Conservation (phyloP, 64 coral and sea anemone genomes). For the Montipora cactus region DNA sequence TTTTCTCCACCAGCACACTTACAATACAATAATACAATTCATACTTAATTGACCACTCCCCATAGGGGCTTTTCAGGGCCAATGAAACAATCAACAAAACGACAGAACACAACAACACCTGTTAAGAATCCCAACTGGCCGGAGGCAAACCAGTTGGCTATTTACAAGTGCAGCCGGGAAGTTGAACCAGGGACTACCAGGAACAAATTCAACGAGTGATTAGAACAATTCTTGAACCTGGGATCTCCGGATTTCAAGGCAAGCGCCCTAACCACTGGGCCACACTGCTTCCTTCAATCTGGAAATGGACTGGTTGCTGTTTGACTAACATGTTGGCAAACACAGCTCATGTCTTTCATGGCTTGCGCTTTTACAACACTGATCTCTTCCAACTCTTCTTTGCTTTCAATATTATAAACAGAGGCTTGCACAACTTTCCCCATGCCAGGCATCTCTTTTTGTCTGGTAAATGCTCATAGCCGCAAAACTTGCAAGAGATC, state of each 20-base stretch:
- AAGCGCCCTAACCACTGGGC: too few relatives aligned
- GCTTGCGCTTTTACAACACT: neutral
- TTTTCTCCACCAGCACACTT: neutral
- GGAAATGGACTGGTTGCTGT: constrained; percentile 10
- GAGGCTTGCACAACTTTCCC: neutral
- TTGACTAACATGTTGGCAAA: constrained; percentile 18
- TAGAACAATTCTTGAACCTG: too few relatives aligned
- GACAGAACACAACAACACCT: neutral
- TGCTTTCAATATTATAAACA: neutral
- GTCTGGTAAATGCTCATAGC: neutral
- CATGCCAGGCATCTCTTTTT: constrained; percentile 7
- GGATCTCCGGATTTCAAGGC: too few relatives aligned
- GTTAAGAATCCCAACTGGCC: too few relatives aligned
- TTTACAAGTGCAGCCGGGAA: too few relatives aligned
- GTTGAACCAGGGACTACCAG: too few relatives aligned
- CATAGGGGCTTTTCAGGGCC: too few relatives aligned
- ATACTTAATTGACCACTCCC: too few relatives aligned
- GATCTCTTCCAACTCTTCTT: neutral
- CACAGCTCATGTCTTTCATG: neutral
- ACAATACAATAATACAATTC: neutral
- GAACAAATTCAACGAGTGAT: too few relatives aligned
- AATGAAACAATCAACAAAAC: too few relatives aligned
- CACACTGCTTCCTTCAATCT: neutral
- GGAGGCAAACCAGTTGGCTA: too few relatives aligned
- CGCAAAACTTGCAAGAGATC: neutral